phyloP scores from a whole-genome alignment of 2,888 invertebrate genomes.

The Phyllotreta cruciferae region DNA sequence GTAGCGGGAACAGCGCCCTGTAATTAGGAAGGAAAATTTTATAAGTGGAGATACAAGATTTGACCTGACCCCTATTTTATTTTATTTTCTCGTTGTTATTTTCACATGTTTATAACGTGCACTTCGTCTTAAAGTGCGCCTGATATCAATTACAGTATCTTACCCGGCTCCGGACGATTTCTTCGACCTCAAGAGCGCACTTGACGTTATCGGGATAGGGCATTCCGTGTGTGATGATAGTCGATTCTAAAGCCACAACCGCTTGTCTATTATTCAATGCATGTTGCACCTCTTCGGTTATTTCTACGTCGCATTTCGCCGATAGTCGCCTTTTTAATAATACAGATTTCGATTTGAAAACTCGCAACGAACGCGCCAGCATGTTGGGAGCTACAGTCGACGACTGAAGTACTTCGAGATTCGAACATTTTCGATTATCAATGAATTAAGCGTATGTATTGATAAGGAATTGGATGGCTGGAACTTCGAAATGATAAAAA shows the following conservation, averaged over 20 bases:
- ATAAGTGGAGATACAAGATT: no score
- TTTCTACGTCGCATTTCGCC: constrained; percentile 8
- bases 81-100: no score
- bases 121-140: no score
- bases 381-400: background rate
- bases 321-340: constrained; percentile 18
- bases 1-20: constrained; percentile 92
- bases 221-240: constrained; percentile 98
- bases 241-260: constrained; percentile 94
- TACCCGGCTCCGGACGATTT: constrained; percentile 75
- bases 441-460: no score
- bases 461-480: no score
- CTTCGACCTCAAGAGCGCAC: constrained; percentile 84
- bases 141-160: constrained; percentile 38
- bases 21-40: constrained; percentile 12
- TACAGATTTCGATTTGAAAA: background rate
- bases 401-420: background rate
- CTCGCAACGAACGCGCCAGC: background rate
- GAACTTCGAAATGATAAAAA: no score
- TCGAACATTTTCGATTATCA: no score
- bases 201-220: constrained; percentile 90
- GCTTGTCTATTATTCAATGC: constrained; percentile 72
- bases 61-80: no score
- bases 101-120: no score
- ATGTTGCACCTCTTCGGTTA: constrained; percentile 66